Base-by-base conservation (phyloP, 92 coral and sea anemone species). In the Porites rus region DNA sequence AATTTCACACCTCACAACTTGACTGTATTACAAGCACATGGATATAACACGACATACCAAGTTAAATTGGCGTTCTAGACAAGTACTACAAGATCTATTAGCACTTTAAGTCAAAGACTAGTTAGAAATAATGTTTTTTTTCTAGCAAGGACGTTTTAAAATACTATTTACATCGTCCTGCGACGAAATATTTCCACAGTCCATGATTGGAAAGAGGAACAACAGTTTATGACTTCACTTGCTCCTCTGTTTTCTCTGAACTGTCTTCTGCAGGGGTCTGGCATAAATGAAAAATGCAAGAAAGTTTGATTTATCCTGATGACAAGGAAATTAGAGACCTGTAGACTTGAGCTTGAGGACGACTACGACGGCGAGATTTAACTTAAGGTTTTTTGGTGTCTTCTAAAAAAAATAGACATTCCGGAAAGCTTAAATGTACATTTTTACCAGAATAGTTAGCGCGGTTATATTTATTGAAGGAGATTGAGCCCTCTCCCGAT, bases 241-340 rank as follows among this genome's bases (percentile, higher is more conserved):
- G 77, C n/a, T 79, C 75, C 52, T 69, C 77, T 19, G 86, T 71
- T 59, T 81, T 59, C 53, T 56, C 86, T 70, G 77, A 70, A 18
- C 21, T 14, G 22, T 81, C 70, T 10, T 81, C 67, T 4, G 76
- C 69, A 2, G 86, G 60, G 21, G 52, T 16, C 78, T 81, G 56
- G 8, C 58, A 7, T 17, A 10, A 14, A 7, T 14, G 10, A 14
- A 17, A 4, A 16, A 17, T 74, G 5, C 13, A 10, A 21, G n/a
- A 19, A 7, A 51, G 21, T 60, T 51, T 13, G 22, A 52, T 8
- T 51, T 54, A 54, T 56, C 17, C 4, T 10, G 61, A 56, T 7
- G 16, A 56, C 14, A 56, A 56, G 61, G 11, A 38, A 38, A 38
- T 38, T 38, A 38, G 46, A 38, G 46, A 38, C 46, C 46, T 38